A percentile compares a stretch with the other conserved stretches of the same genome.
These are phyloP conservation scores for Macrosoma leucophasiata DNA, from an alignment of 2,888 invertebrate genomes.

Conservation along the genomic window DNA sequence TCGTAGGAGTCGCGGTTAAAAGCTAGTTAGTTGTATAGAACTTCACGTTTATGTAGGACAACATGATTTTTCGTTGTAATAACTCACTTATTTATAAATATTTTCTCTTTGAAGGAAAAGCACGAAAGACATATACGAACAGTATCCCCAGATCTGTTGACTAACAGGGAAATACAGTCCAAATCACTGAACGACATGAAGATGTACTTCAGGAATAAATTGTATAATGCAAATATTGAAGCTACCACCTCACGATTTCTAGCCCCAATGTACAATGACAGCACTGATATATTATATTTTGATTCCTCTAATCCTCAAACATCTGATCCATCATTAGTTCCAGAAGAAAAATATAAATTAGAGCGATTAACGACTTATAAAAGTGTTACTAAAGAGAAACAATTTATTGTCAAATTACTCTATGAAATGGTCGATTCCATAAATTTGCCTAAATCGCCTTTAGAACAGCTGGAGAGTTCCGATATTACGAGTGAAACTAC, in stretches of 20 bases:
- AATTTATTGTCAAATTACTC: conserved; percentile 42
- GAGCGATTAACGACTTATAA: conserved; percentile 24
- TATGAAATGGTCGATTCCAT: conserved; percentile 38
- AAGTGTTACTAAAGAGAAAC: conserved; percentile 29
- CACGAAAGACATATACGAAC: conserved; percentile 50
- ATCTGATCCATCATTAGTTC: conserved; percentile 39
- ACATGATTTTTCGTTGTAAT: too few species aligned
- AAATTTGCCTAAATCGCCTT: conserved; percentile 8
- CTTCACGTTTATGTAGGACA: too few species aligned
- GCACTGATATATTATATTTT: conserved; percentile 27
- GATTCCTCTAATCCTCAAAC: conserved; percentile 14
- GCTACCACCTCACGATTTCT: conserved; percentile 6
- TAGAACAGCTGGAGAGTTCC: conserved; percentile 9
- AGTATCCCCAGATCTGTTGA: conserved; percentile 38
- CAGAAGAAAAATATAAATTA: conserved; percentile 36
- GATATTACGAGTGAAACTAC: conserved; percentile 2
- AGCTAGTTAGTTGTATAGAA: too few species aligned
- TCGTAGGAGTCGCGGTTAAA: too few species aligned
- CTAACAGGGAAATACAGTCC: conserved; percentile 9
- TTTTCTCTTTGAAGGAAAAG: conserved; percentile 38
- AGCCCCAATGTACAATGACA: conserved; percentile 8
- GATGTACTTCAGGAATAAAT: conserved; percentile 27
- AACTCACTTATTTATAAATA: neutral
- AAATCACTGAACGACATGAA: conserved; percentile 19
- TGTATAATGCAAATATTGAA: conserved; percentile 9